Conservation (phyloP, 1,140 invertebrate genomes). For the Sinella curviseta region DNA sequence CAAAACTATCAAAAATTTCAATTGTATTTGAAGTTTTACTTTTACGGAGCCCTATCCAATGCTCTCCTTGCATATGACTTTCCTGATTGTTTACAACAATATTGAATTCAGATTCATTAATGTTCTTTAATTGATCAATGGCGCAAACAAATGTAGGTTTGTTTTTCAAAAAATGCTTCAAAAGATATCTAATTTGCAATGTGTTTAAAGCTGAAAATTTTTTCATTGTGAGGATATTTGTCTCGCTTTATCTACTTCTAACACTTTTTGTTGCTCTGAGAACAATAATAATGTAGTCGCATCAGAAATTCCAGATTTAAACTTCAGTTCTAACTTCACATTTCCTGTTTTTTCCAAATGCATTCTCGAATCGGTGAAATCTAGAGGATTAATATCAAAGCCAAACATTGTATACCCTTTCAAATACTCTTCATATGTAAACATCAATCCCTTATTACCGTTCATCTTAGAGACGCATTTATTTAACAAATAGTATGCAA, state of each 20-base stretch:
- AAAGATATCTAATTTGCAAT: neutral
- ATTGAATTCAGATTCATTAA: neutral
- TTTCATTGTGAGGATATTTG: neutral
- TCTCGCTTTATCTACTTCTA: neutral
- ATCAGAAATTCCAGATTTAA: neutral
- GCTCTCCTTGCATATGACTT: neutral
- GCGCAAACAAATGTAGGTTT: neutral
- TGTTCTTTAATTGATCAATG: neutral
- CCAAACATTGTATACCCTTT: neutral
- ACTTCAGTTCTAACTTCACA: neutral
- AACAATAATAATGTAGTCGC: neutral
- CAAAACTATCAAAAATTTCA: neutral
- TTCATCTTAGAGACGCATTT: neutral
- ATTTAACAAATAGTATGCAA: neutral
- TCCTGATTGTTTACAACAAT: neutral
- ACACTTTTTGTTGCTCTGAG: neutral
- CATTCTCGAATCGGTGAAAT: neutral
- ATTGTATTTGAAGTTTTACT: neutral
- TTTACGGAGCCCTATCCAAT: neutral
- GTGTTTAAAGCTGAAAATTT: neutral
- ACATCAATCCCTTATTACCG: neutral
- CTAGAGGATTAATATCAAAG: neutral
- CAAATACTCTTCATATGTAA: neutral
- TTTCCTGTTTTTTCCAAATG: neutral
- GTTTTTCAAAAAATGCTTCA: too few species aligned